phyloP scores from a whole-genome alignment of 1,140 invertebrate genomes.

The Pteromalus puparum region DNA sequence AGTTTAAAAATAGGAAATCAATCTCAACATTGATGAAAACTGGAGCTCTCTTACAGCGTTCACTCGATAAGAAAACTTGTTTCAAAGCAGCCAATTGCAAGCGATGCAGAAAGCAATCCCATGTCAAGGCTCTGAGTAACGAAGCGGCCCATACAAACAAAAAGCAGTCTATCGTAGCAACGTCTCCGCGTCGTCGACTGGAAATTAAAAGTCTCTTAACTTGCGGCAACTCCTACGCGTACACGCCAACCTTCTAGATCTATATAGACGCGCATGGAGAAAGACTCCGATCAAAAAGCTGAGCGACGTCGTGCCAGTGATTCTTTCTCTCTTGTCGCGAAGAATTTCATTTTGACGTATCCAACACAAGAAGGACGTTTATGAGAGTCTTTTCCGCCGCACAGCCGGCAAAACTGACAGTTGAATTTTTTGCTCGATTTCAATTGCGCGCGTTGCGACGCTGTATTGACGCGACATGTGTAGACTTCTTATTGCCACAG shows the following conservation, averaged over 20 bases:
- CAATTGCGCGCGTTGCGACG: not conserved
- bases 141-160: too few relatives aligned
- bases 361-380: not conserved
- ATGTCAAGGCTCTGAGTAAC: too few relatives aligned
- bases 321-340: not conserved
- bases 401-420: not conserved
- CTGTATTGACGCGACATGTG: not conserved
- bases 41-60: too few relatives aligned
- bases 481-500: not conserved
- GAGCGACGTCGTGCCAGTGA: not conserved
- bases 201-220: slow-evolving; percentile 28
- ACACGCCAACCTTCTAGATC: not conserved
- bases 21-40: too few relatives aligned
- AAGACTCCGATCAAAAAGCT: not conserved
- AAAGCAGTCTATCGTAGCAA: not conserved
- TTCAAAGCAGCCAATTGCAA: too few relatives aligned
- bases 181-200: not conserved
- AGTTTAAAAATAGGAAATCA: too few relatives aligned
- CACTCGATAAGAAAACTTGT: too few relatives aligned
- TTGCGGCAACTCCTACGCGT: not conserved
- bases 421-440: not conserved
- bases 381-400: not conserved
- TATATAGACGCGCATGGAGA: not conserved
- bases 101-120: too few relatives aligned
- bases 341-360: not conserved